Evolutionary conservation across 2,113 vertebrate species (phyloP).

Genomic region (Tychaedon coryphoeus): DNA sequence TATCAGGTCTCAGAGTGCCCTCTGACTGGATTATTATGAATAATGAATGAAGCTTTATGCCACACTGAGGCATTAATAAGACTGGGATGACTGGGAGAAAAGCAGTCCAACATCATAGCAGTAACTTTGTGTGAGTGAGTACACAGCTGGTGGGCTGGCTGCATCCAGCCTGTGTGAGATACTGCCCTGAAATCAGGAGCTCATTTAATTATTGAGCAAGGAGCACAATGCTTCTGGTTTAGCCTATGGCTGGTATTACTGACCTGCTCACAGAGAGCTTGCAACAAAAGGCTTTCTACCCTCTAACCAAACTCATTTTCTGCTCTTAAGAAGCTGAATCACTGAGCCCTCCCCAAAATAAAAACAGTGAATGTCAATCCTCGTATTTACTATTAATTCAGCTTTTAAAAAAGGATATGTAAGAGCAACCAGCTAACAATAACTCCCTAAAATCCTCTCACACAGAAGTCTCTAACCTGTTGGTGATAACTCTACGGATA

Average conservation of each 20-base stretch:
- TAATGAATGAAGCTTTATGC: conserved; percentile 96
- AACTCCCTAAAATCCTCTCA: neutral
- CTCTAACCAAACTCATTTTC: neutral
- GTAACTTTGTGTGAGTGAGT: conserved; percentile 62
- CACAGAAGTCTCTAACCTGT: neutral
- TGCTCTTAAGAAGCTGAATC: neutral
- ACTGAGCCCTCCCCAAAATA: neutral
- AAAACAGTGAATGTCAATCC: neutral
- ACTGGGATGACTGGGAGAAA: conserved; percentile 83
- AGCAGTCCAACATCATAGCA: conserved; percentile 67
- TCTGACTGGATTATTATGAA: conserved; percentile 93
- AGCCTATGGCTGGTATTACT: conserved; percentile 43
- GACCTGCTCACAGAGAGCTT: neutral
- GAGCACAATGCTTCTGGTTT: neutral
- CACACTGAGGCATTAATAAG: conserved; percentile 90
- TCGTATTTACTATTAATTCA: neutral
- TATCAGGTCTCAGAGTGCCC: conserved; percentile 91
- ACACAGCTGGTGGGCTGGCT: conserved; percentile 67
- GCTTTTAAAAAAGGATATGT: neutral
- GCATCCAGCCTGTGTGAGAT: neutral
- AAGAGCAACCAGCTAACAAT: neutral
- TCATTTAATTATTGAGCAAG: conserved; percentile 54
- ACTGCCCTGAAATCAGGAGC: neutral
- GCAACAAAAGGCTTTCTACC: neutral
- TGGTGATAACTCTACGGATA: neutral